These are phyloP conservation scores for Deilephila elpenor DNA, from an alignment of 2,888 invertebrate genomes.

Conservation along the genomic window DNA sequence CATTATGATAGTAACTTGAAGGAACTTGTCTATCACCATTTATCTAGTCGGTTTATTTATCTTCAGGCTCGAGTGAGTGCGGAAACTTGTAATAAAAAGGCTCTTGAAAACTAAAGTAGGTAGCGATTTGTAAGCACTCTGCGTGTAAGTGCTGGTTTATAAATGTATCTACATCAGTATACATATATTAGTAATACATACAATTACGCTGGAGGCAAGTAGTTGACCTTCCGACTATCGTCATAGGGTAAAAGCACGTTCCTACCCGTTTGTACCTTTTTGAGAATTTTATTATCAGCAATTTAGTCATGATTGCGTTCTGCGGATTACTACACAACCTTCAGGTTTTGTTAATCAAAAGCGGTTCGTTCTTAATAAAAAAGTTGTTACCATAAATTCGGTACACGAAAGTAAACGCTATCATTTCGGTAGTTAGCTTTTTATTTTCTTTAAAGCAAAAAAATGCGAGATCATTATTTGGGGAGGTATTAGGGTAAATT, in stretches of 20 bases:
- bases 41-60: not conserved
- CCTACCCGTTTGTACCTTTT: slow-evolving; percentile 65
- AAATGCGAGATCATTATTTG: slow-evolving; percentile 22
- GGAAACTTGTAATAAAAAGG: not conserved
- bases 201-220: slow-evolving; percentile 29
- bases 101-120: not conserved
- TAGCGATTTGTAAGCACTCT: not conserved
- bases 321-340: slow-evolving; percentile 37
- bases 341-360: slow-evolving; percentile 42
- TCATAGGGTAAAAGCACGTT: slow-evolving; percentile 58
- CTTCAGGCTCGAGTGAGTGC: not conserved
- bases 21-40: slow-evolving; percentile 17
- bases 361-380: not conserved
- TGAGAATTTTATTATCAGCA: slow-evolving; percentile 78
- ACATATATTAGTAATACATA: not conserved
- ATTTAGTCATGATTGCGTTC: slow-evolving; percentile 64
- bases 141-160: not conserved
- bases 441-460: slow-evolving; percentile 9
- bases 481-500: slow-evolving; percentile 25
- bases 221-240: slow-evolving; percentile 49
- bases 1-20: slow-evolving; percentile 8
- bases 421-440: slow-evolving; percentile 8
- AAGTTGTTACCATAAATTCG: not conserved
- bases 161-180: not conserved
- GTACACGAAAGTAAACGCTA: not conserved